Evolutionary conservation across 2,113 vertebrate genomes (phyloP).

Genomic region (Emydocephalus ijimae): DNA sequence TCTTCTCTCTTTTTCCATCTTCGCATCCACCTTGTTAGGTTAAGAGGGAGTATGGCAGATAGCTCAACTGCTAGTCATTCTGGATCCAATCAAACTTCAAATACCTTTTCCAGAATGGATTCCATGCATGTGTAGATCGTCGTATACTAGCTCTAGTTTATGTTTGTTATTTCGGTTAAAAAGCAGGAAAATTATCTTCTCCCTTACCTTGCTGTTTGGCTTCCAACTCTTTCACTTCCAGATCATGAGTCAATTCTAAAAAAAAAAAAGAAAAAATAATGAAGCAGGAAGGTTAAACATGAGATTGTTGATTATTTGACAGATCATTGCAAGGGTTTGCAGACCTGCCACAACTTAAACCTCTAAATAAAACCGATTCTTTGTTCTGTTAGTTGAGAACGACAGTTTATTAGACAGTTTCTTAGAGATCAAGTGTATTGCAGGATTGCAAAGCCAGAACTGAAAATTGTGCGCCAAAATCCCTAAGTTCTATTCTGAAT

Average conservation of each 20-base stretch:
- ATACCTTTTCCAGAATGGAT: neutral
- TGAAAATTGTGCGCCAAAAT: neutral
- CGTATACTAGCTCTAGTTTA: neutral
- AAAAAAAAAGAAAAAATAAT: slow-evolving; percentile 9
- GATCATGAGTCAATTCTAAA: slow-evolving; percentile 74
- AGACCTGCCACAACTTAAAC: neutral
- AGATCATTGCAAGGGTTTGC: neutral
- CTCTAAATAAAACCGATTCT: neutral
- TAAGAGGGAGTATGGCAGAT: neutral
- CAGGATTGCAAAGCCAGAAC: neutral
- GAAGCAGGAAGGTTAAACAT: slow-evolving; percentile 14
- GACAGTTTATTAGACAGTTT: neutral
- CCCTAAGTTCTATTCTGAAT: neutral
- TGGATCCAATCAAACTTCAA: neutral
- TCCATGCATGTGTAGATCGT: neutral
- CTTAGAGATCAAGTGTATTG: too few relatives aligned
- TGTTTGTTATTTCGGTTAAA: neutral
- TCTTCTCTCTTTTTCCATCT: neutral
- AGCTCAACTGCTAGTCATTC: neutral
- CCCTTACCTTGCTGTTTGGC: slow-evolving; percentile 74
- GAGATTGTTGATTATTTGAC: neutral
- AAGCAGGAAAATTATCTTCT: too few relatives aligned
- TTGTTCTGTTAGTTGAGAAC: neutral
- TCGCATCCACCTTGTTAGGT: neutral
- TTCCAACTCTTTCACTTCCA: slow-evolving; percentile 73